These are phyloP conservation scores for Conopomorpha cramerella DNA, from an alignment of 1,140 invertebrate species.

Conservation along the genomic window DNA sequence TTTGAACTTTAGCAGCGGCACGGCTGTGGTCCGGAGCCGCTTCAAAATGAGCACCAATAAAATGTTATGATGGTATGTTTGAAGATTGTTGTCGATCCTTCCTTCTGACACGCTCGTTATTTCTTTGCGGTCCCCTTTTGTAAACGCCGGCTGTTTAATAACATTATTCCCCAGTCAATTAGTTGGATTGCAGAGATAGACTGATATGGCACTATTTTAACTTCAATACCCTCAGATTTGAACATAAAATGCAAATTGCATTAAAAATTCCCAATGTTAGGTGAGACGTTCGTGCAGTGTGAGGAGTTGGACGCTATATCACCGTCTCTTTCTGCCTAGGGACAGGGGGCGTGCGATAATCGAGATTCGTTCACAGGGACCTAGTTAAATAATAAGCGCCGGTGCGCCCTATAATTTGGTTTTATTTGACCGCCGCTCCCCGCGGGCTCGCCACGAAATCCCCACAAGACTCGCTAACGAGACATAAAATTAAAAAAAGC, in stretches of 20 bases:
- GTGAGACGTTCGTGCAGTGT: constrained; percentile 8
- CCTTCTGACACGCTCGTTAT: constrained; percentile 58
- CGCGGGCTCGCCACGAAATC: constrained; percentile 32
- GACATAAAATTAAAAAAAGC: constrained; percentile 23
- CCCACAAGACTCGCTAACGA: constrained; percentile 44
- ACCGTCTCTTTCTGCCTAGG: constrained; percentile 15
- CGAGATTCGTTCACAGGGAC: constrained; percentile 29
- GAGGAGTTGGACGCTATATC: constrained; percentile 8
- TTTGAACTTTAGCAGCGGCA: constrained; percentile 45
- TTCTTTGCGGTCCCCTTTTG: constrained; percentile 50
- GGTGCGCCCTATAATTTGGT: constrained; percentile 44
- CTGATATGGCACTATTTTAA: too few species aligned
- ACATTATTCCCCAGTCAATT: constrained; percentile 56
- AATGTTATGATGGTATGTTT: constrained; percentile 61
- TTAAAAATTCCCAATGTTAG: constrained; percentile 2
- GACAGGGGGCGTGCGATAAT: constrained; percentile 34
- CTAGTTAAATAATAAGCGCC: constrained; percentile 58
- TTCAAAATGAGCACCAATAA: constrained; percentile 56
- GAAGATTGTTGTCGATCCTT: constrained; percentile 55
- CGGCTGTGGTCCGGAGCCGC: constrained; percentile 46
- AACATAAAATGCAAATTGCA: constrained; percentile 30
- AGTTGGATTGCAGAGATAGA: constrained; percentile 13
- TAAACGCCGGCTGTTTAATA: constrained; percentile 29
- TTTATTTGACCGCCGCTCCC: constrained; percentile 46
- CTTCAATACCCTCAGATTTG: too few species aligned